Conservation (phyloP, 2,888 invertebrate species). For the Gymnocheta viridis region DNA sequence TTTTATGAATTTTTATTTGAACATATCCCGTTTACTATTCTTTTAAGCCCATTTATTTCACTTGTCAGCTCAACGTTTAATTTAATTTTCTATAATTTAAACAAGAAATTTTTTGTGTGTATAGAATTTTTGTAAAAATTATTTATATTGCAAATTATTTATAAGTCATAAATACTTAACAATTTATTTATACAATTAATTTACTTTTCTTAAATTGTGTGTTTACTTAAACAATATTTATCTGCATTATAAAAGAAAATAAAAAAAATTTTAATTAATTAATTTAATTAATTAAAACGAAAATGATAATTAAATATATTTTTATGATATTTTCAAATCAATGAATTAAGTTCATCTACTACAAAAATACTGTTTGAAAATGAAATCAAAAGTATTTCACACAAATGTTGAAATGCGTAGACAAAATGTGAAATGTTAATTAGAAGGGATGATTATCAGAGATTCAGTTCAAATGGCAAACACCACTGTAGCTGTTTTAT, state of each 20-base stretch:
- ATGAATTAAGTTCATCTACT: slow-evolving; percentile 42
- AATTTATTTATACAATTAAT: slow-evolving; percentile 14
- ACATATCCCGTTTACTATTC: not conserved
- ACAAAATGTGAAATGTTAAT: not conserved
- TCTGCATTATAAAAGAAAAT: not conserved
- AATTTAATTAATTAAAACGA: not conserved
- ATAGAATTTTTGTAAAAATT: slow-evolving; percentile 10
- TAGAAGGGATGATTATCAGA: not conserved
- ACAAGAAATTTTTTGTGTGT: not conserved
- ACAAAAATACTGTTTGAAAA: slow-evolving; percentile 1
- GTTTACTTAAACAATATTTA: slow-evolving; percentile 1
- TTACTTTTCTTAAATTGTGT: slow-evolving; percentile 9
- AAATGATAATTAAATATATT: not conserved
- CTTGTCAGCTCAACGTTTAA: not conserved
- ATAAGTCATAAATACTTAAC: slow-evolving; percentile 12
- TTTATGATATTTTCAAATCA: slow-evolving; percentile 31
- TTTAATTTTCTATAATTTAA: slow-evolving; percentile 13
- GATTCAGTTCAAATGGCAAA: too few species aligned
- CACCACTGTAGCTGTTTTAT: too few species aligned
- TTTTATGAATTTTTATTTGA: not conserved
- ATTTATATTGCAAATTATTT: slow-evolving; percentile 32
- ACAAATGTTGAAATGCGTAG: not conserved
- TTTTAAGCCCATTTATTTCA: not conserved
- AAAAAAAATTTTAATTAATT: slow-evolving; percentile 24
- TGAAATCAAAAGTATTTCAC: slow-evolving; percentile 5